Evolutionary conservation across 1,140 invertebrate species (phyloP).

Genomic region (Drosophila seguyi): DNA sequence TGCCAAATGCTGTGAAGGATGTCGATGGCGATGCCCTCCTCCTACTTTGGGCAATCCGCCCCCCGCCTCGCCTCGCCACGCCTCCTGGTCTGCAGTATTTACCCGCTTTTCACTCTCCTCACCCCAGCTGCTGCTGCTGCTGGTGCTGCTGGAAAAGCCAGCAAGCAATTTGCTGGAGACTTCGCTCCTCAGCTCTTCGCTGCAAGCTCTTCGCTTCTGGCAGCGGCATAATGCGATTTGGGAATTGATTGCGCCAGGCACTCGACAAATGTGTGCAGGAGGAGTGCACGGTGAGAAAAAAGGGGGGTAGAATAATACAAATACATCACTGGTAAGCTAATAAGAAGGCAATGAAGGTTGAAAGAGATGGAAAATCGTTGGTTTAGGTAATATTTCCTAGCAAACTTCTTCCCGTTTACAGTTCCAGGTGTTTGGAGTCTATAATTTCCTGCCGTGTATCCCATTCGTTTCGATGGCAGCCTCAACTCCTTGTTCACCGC

Average conservation of each 20-base stretch:
- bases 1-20: slow-evolving; percentile 59
- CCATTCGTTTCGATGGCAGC: slow-evolving; percentile 1
- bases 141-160: slow-evolving; percentile 32
- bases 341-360: neutral
- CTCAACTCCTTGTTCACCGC: slow-evolving; percentile 17
- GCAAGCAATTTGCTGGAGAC: slow-evolving; percentile 67
- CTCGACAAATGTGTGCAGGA: slow-evolving; percentile 61
- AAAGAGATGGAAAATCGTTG: neutral
- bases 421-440: neutral
- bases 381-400: neutral
- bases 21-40: slow-evolving; percentile 22
- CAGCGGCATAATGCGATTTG: slow-evolving; percentile 76
- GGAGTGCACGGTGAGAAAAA: slow-evolving; percentile 11
- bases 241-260: slow-evolving; percentile 78
- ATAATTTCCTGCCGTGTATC: slow-evolving; percentile 1
- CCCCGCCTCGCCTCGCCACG: too few relatives aligned
- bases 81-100: neutral
- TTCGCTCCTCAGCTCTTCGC: slow-evolving; percentile 27
- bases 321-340: too few relatives aligned
- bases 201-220: slow-evolving; percentile 28
- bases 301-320: neutral
- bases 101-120: neutral
- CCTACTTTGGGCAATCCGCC: slow-evolving; percentile 26
- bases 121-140: neutral
- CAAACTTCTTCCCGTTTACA: neutral